Evolutionary conservation across 2,888 invertebrate species (phyloP), one percentile per base, ranked within the genome.

Genomic region (Sesia bembeciformis): DNA sequence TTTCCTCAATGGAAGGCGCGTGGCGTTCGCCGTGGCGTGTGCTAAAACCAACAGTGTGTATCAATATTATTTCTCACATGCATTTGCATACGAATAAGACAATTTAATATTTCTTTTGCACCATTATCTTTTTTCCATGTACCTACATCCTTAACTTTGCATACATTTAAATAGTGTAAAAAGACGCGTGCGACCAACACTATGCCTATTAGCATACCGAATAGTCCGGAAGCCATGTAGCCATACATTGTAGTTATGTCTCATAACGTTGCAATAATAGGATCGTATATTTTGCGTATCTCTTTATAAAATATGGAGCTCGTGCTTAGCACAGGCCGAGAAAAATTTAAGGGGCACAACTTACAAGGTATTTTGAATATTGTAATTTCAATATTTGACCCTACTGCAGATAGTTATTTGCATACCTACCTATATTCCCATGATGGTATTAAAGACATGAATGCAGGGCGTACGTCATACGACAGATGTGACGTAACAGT

Each of bases 61-160:
- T 70, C 72, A 76, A 78, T 72, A 73, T 74, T 70, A 77, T 70
- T 78, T 81, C 80, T 70, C 75, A 81, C 78, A 80, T 76, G 78
- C 66, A 86, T 85, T 85, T 72, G 68, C 81, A 84, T 84, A 80
- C 68, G 76, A 78, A 83, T 76, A 67, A 67, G 72, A 82, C 72
- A 76, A 78, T 78, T 78, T 79, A 74, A 76, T 77, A 79, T 79
- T 78, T 80, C 74, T 79, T 78, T 76, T 72, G 72, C 73, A 59
- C 74, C 71, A 78, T 79, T 78, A 77, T 74, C 72, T 74, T 67
- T 72, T 46, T 81, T 75, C 78, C 80, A 78, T 75, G 81, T 81
- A 78, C 78, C 23, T 74, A 72, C 78, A 70, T 74, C 68, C 71
- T 46, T 23, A 46, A 46, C 46, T 84, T 83, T 82, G 80, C 81